Evolutionary conservation across 1,140 invertebrate species (phyloP), one percentile per base, ranked within the genome.

Genomic region (Acromyrmex heyeri): DNA sequence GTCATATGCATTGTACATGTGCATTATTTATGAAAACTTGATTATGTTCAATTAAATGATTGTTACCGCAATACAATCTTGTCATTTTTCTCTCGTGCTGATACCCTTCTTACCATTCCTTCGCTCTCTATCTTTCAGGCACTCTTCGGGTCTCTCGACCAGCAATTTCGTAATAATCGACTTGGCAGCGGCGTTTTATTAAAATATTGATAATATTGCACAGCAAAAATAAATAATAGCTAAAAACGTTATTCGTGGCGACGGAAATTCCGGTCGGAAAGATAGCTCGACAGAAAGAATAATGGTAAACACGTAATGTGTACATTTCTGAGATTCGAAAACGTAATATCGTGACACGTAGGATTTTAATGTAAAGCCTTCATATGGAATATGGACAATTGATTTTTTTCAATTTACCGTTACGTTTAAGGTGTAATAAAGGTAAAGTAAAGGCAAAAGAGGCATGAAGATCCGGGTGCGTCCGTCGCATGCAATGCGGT

Each of bases 41-140:
- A 93, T 12, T 44, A 44, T 94, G 92, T 94, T 94, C 88, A 86
- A 94, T 94, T 94, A 94, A 94, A 94, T 91, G 90, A 94, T 93
- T 94, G 93, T 94, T 94, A 94, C 92, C 93, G 91, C 91, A 94
- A 89, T 30, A 86, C 16, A 27, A 91, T 79, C 86, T 73, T 88
- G 83, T 81, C 85, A 67, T 91, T 91, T 92, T 82, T 91, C 69
- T 86, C n/a, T 79, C 64, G 30, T 79, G 75, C 69, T 48, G 50
- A 64, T 10, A 62, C 53, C 44, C 67, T 69, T 61, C 34, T 18
- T 8, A 44, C 38, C 14, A n/a, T 24, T 30, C 44, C 38, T 16
- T 48, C n/a, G 24, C 34, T 44, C 12, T 73, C 59, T 30, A 70
- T 44, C n/a, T 81, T 53, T 16, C 44, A 34, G n/a, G 12, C 14